These are phyloP conservation scores for Watsonalla binaria DNA, from an alignment of 2,888 invertebrate species.

Conservation along the genomic window DNA sequence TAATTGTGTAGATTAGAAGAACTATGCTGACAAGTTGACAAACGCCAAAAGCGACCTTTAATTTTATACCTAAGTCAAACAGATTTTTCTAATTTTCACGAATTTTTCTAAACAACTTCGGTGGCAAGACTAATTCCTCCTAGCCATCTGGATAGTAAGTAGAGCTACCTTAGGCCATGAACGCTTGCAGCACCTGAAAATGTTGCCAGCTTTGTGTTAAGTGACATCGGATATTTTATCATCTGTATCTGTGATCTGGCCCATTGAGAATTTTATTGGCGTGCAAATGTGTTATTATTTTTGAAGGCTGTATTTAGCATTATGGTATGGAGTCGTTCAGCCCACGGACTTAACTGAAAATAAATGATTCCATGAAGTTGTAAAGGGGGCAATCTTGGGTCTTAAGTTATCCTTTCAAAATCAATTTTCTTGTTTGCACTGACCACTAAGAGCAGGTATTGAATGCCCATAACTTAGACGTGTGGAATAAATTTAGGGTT, in stretches of 20 bases:
- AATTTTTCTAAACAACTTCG: no score
- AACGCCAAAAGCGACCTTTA: conserved; percentile 2
- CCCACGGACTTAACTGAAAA: conserved; percentile 30
- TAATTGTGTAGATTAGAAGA: no score
- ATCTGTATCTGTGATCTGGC: no score
- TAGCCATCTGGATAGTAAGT: no score
- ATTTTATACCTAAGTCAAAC: no score
- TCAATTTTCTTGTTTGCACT: conserved; percentile 75
- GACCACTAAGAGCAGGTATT: conserved; percentile 57
- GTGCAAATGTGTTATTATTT: conserved; percentile 15
- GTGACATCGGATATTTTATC: no score
- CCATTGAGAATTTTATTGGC: conserved; percentile 2
- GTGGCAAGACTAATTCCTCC: no score
- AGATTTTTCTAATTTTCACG: no score
- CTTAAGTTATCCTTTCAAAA: conserved; percentile 61
- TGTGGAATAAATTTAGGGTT: conserved; percentile 31
- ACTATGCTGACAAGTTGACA: no score
- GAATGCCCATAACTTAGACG: conserved; percentile 53
- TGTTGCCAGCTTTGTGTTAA: no score
- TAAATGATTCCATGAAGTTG: conserved; percentile 62
- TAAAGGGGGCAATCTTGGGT: conserved; percentile 35
- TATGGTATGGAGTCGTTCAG: conserved; percentile 24
- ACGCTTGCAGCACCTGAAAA: no score
- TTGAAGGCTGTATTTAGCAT: conserved; percentile 21
- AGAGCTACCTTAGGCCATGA: no score